Base-by-base conservation (phyloP, 2,888 invertebrate species). In the Perithous albicinctus region DNA sequence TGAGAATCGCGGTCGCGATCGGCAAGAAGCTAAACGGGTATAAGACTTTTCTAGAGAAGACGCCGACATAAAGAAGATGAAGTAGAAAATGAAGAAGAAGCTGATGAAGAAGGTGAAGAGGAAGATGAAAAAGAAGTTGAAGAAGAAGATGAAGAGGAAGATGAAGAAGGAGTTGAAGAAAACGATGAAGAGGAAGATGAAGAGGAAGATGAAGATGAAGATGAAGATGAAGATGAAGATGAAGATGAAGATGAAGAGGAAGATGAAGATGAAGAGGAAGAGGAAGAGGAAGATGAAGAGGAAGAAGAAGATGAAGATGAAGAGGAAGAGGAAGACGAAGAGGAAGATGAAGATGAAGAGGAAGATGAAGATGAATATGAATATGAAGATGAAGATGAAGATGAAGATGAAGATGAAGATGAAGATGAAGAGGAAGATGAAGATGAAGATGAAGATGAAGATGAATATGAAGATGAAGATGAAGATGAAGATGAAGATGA, bases 321-420 rank as follows among this genome's bases (percentile, higher is more conserved):
- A 43, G 8, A 78, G 78, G 35, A 80, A 78, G 46, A 59, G 20
- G 70, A 63, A 78, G 70, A 78, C 76, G 75, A 63, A 81, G 67
- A 66, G 76, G 48, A 23, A 43, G 38, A 48, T 43, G 8, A 78
- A 79, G 35, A 80, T 77, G 46, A 59, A 32, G 70, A 63, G 77
- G 70, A 78, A 76, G 75, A 63, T 80, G 67, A 66, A 78, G 48
- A 23, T 43, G 38, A 48, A 46, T n/a, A n/a, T n/a, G n/a, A n/a
- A n/a, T n/a, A n/a, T n/a, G n/a, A n/a, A n/a, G n/a, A n/a, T n/a
- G n/a, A n/a, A n/a, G n/a, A n/a, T n/a, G n/a, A n/a, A n/a, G n/a
- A n/a, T n/a, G 8, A 78, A 79, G 35, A 80, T 77, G 46, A 59
- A 32, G 70, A 63, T 77, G 70, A 78, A 76, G 75, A 63, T 80